Conservation (phyloP, 2,797 vertebrate genomes). For the Oryzias sinensis region DNA sequence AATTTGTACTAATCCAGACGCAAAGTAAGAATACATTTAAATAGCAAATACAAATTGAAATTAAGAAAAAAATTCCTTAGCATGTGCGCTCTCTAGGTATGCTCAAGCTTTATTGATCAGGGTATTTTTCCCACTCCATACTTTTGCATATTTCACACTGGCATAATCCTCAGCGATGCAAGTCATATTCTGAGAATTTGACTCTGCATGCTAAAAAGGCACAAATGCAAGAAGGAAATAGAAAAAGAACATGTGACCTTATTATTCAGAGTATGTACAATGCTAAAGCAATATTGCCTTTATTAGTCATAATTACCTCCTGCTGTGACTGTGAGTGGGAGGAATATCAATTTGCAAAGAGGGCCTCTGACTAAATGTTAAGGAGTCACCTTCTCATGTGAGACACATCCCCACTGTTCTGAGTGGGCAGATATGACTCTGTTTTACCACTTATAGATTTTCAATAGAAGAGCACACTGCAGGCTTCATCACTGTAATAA, state of each 20-base stretch:
- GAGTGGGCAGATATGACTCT: constrained; percentile 67
- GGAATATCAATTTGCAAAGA: constrained; percentile 74
- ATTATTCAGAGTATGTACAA: constrained; percentile 63
- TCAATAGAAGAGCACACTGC: constrained; percentile 57
- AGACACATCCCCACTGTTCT: constrained; percentile 66
- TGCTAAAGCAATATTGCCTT: constrained; percentile 69
- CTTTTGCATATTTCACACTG: constrained; percentile 71
- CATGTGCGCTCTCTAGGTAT: constrained; percentile 50
- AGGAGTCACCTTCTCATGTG: constrained; percentile 66
- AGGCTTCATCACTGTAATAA: constrained; percentile 68
- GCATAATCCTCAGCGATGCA: constrained; percentile 66
- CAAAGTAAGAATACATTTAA: too few relatives aligned
- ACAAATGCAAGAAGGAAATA: constrained; percentile 54
- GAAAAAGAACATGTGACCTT: constrained; percentile 75
- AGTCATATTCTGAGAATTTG: constrained; percentile 66
- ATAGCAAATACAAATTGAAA: constrained; percentile 37
- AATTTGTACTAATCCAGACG: too few relatives aligned
- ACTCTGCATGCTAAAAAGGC: constrained; percentile 72
- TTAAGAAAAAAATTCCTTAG: constrained; percentile 67
- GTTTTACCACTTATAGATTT: constrained; percentile 75
- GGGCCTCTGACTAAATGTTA: constrained; percentile 71
- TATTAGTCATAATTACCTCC: constrained; percentile 79
- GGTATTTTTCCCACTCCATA: constrained; percentile 63
- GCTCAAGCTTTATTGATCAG: constrained; percentile 47
- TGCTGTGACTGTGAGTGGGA: constrained; percentile 63